Evolutionary conservation across 2,113 vertebrate species (phyloP).

Genomic region (Datnioides undecimradiatus): DNA sequence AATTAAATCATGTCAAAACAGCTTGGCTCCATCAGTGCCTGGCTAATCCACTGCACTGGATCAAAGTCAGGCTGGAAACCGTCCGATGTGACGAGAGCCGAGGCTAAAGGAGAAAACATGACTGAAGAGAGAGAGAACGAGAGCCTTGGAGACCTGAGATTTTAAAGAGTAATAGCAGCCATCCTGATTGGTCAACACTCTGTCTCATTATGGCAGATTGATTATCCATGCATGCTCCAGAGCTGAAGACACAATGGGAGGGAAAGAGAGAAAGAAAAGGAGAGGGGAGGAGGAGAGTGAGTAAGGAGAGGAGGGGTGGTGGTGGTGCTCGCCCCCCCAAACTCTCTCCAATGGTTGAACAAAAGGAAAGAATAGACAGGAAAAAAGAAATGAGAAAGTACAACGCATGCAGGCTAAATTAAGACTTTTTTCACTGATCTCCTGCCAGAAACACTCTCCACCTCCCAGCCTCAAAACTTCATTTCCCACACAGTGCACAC

Average conservation of each 20-base stretch:
- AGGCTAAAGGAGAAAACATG: conserved; percentile 27
- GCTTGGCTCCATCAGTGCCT: conserved; percentile 47
- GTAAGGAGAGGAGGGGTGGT: conserved; percentile 5
- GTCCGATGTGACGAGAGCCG: conserved; percentile 34
- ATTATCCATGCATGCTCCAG: conserved; percentile 70
- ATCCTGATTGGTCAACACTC: conserved; percentile 54
- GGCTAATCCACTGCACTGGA: conserved; percentile 60
- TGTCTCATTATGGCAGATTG: conserved; percentile 57
- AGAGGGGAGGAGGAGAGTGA: conserved; percentile 17
- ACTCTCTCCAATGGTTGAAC: conserved; percentile 67
- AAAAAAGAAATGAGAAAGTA: conserved; percentile 10
- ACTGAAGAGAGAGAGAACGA: too few species aligned
- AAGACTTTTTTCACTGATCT: conserved; percentile 16
- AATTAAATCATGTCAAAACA: conserved; percentile 57
- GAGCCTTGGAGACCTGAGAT: conserved; percentile 16
- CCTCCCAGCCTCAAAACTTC: conserved; percentile 25
- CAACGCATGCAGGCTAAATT: conserved; percentile 1
- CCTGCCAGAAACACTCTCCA: neutral
- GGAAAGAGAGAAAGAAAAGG: conserved; percentile 29
- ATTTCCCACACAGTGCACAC: neutral
- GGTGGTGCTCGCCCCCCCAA: conserved; percentile 60
- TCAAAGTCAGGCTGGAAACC: conserved; percentile 53
- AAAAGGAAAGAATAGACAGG: conserved; percentile 46
- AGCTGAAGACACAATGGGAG: conserved; percentile 71
- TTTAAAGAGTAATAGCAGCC: conserved; percentile 31